A percentile compares a stretch with the other conserved stretches of the same genome.
These are phyloP conservation scores for Pachyseris speciosa DNA, from an alignment of 64 coral and sea anemone species.

Conservation along the genomic window DNA sequence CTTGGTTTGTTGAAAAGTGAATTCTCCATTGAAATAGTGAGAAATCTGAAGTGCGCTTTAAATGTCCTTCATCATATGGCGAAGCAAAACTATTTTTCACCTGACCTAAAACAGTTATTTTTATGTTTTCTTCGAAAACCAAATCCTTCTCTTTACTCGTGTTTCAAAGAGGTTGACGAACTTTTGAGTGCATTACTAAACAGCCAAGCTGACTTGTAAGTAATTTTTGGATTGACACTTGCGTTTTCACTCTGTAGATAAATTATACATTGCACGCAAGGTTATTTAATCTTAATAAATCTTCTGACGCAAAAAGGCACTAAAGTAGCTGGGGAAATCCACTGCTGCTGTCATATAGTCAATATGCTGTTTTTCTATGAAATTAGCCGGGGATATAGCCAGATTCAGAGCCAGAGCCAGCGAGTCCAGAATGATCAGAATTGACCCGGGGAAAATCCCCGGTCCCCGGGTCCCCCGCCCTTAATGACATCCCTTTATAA, in stretches of 20 bases:
- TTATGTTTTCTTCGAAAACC: conserved; percentile 60
- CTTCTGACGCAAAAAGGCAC: no score
- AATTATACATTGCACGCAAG: no score
- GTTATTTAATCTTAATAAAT: no score
- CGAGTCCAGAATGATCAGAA: no score
- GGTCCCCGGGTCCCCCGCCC: no score
- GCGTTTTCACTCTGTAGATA: neutral
- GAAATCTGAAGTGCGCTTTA: conserved; percentile 42
- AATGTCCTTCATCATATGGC: conserved; percentile 47
- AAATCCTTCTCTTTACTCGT: conserved; percentile 19
- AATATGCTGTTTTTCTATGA: no score
- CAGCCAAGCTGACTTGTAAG: neutral
- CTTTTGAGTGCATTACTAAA: neutral
- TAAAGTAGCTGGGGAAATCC: no score
- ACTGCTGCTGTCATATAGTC: no score
- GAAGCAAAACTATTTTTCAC: conserved; percentile 58
- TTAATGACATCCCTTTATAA: no score
- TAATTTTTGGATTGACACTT: neutral
- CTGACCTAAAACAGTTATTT: conserved; percentile 7
- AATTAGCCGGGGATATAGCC: no score
- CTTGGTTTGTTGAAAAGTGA: conserved; percentile 89
- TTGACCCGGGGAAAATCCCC: no score
- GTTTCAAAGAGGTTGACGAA: conserved; percentile 22
- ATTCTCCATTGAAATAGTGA: conserved; percentile 56
- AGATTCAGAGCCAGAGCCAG: no score